A percentile compares a stretch with the other conserved stretches of the same genome.
Evolutionary conservation across 1,140 invertebrate genomes (phyloP).

Genomic region (Mizuhopecten yessoensis): DNA sequence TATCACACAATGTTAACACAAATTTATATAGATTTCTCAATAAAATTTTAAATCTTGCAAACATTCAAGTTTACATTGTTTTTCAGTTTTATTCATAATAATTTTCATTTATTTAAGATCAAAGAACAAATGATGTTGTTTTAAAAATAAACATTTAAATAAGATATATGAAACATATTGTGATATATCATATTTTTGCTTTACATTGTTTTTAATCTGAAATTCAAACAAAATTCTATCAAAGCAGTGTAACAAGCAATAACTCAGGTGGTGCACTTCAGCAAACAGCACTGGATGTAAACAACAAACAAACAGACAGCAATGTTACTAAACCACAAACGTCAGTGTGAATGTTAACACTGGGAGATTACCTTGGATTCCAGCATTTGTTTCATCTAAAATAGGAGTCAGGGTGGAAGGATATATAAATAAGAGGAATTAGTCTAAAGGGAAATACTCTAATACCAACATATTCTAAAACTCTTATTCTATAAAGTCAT

Average conservation of each 20-base stretch:
- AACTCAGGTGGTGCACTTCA: not conserved
- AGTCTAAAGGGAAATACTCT: not conserved
- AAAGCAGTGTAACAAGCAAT: not conserved
- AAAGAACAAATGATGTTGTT: too few species aligned
- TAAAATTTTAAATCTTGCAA: too few species aligned
- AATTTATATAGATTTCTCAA: too few species aligned
- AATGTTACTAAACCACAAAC: not conserved
- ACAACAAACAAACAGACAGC: not conserved
- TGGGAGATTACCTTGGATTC: not conserved
- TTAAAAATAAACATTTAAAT: too few species aligned
- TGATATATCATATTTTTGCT: too few species aligned
- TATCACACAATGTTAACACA: too few species aligned
- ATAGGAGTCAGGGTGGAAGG: not conserved
- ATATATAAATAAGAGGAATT: not conserved
- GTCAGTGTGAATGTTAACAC: not conserved
- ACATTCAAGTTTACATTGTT: too few species aligned
- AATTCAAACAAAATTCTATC: not conserved
- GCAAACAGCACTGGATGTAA: slow-evolving; percentile 3
- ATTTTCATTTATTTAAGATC: too few species aligned
- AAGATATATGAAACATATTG: too few species aligned
- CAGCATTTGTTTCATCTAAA: slow-evolving; percentile 6
- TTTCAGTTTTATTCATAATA: too few species aligned
- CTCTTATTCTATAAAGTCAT: not conserved
- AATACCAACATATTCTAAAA: not conserved
- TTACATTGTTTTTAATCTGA: too few species aligned